phyloP scores from a whole-genome alignment of 53 echinoderm and acorn worm species.

The Paracentrotus lividus region DNA sequence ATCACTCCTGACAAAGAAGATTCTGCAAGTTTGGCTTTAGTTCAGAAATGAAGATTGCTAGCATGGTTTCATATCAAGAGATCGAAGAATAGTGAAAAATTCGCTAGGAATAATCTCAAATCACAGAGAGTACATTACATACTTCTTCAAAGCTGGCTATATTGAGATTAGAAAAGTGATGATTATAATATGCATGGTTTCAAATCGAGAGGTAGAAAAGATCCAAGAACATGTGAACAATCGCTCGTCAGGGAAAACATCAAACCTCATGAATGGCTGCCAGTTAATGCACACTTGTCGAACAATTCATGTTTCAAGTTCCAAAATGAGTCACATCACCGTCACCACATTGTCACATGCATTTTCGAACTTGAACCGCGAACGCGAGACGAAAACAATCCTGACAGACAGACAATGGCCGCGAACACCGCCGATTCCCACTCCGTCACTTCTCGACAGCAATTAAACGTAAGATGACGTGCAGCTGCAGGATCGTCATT shows the following conservation, averaged over 20 bases:
- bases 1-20: not conserved
- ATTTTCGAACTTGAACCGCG: slow-evolving; percentile 2
- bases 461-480: not conserved
- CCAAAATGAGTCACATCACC: slow-evolving; percentile 11
- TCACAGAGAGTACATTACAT: no score
- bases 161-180: no score
- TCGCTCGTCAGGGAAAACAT: not conserved
- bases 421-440: not conserved
- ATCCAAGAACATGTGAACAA: slow-evolving; percentile 13
- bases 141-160: no score
- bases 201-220: not conserved
- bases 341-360: slow-evolving; percentile 10
- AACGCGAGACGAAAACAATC: not conserved
- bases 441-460: not conserved
- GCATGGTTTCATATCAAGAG: not conserved
- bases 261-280: not conserved
- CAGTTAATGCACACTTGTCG: not conserved
- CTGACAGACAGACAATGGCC: slow-evolving; percentile 17
- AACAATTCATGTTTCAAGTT: slow-evolving; percentile 21
- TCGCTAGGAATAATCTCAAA: no score
- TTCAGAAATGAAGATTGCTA: not conserved
- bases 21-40: not conserved
- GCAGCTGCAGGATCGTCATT: slow-evolving; percentile 25
- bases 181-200: no score
- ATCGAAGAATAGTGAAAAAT: no score